Base-by-base conservation (phyloP, 2,797 vertebrate genomes). In the Tachyglossus aculeatus region DNA sequence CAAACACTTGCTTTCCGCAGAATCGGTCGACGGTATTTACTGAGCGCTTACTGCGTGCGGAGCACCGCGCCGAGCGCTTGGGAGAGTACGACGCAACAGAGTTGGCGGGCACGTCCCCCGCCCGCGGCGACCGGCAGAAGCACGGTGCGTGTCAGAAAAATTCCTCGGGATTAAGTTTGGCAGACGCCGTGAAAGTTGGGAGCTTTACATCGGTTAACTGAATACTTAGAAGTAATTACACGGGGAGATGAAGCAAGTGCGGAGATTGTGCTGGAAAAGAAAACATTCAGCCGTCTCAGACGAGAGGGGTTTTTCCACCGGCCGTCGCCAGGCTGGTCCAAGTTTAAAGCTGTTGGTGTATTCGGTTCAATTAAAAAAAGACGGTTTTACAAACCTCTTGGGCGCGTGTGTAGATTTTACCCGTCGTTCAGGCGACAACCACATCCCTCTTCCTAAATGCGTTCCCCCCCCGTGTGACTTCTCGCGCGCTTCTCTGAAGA, bases 261-360 rank as follows among this genome's bases (percentile, higher is more conserved):
- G 80, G 81, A 79, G 81, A 83, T 33, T 76, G 70, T 67, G 65
- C 86, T 78, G 56, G 78, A 70, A 71, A 89, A 78, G 69, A 77
- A 88, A 86, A 86, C 74, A 87, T 81, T 85, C 81, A 85, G 76
- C 85, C 81, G 74, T 90, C 88, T 89, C 73, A 88, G 74, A 84
- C 55, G 86, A 47, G 82, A 90, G 80, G 89, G 86, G 52, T 81
- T 82, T 82, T 89, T 82, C 79, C 84, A 67, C 81, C 79, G 78
- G 85, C 87, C 83, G 85, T 74, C 74, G 86, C 82, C 69, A 86
- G 85, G 74, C 70, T 73, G 47, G 82, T 87, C 83, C 88, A 90
- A 81, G 84, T 83, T 86, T 91, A 90, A 92, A 93, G 91, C 90
- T 88, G 89, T 85, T 88, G 86, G 82, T 86, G 86, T 89, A 82